Percentiles rank a stretch among this genome's conserved stretches.
These are phyloP conservation scores for Coptodon rendalli DNA, from an alignment of 2,113 vertebrate genomes.

Conservation along the genomic window DNA sequence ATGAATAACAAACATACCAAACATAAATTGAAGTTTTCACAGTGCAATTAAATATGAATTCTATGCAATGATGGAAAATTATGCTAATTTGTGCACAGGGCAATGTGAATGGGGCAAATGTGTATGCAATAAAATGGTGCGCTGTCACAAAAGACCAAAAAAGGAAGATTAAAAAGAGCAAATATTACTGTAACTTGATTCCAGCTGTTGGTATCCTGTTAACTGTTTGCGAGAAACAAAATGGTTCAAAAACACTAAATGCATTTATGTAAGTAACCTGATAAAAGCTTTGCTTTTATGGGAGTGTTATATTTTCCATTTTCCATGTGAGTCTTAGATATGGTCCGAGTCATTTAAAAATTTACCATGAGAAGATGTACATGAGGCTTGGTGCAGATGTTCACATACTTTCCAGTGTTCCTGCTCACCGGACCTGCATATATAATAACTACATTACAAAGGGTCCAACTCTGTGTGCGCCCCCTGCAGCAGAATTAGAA, in stretches of 20 bases:
- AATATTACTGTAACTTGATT: not conserved
- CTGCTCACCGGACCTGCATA: fast-evolving
- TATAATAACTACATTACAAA: not conserved
- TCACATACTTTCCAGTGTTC: not conserved
- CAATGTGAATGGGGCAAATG: not conserved
- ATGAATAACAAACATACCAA: not conserved
- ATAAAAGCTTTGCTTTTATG: not conserved
- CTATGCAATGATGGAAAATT: not conserved
- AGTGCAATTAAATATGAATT: not conserved
- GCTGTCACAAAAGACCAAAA: not conserved
- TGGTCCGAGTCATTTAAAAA: not conserved
- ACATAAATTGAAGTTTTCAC: not conserved
- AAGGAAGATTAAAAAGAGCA: not conserved
- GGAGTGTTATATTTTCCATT: not conserved
- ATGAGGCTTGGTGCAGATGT: not conserved
- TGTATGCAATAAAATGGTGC: not conserved
- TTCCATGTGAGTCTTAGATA: not conserved
- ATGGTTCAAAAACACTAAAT: not conserved
- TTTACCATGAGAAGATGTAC: not conserved
- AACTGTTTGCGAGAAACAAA: not conserved
- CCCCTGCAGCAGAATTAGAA: not conserved
- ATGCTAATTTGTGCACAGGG: not conserved
- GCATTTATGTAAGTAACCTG: not conserved
- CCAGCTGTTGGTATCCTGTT: not conserved
- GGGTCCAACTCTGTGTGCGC: not conserved